Evolutionary conservation across 2,113 vertebrate genomes (phyloP), one percentile per base, ranked within the genome.

Genomic region (Thamnaconus septentrionalis): DNA sequence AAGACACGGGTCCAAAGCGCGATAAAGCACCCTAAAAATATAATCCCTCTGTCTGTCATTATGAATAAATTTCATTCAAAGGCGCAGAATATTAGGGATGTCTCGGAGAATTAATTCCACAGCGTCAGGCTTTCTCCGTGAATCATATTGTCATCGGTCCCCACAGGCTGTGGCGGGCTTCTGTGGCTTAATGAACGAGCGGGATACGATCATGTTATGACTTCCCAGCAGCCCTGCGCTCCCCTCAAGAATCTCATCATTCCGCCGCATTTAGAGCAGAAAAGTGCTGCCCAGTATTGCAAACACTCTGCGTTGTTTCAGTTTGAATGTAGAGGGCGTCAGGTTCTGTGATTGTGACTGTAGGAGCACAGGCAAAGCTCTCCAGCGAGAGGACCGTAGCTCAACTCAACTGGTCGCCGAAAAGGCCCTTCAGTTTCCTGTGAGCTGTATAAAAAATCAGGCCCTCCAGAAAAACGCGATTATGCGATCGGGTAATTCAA

Each of bases 1-100:
- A 49, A 8, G 58, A 65, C 54, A 57, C 45, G 8, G 52, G 66
- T 18, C 51, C 53, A 59, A 18, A 45, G 5, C 1, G 55, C 59
- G 53, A 81, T 74, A 60, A 80, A 71, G 54, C 18, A 61, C 45
- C 46, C 45, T 31, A 8, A 18, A 69, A 61, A 61, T 47, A 75
- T 62, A 77, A 73, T 71, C 63, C 18, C 53, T 41, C 52, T 1
- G 5, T 66, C 63, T 65, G 41, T 42, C 41, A 45, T 64, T 68
- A 44, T 67, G 41, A 59, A 58, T 52, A 6, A 66, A 60, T 73
- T 62, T 63, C 44, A n/a, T 41, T 46, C 11, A 3, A 53, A 55
- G 53, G 39, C 31, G 7, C 1, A 7, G 31, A 53, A 58, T 8
- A 40, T 5, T 7, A 56, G 47, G 12, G 62, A 54, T 66, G 52